phyloP scores from a whole-genome alignment of 2,113 vertebrate genomes.

The Phalacrocorax carbo region DNA sequence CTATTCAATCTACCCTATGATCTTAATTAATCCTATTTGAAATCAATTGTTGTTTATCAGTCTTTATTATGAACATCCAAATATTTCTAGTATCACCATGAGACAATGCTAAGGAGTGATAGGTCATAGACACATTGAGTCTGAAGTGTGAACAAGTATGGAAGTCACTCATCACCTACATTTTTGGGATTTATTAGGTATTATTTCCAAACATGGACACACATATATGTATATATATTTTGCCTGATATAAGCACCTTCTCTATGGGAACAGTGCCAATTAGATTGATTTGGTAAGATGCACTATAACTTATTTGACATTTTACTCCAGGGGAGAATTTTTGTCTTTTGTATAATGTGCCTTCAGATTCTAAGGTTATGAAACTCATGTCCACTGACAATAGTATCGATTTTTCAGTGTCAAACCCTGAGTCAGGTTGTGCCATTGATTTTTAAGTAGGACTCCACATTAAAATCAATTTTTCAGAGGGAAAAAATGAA shows the following conservation, averaged over 20 bases:
- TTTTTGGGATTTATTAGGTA: not conserved
- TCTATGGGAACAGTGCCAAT: not conserved
- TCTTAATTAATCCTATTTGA: not conserved
- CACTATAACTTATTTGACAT: not conserved
- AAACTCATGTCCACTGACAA: not conserved
- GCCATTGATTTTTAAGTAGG: conserved; percentile 53
- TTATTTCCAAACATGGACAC: not conserved
- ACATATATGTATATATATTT: not conserved
- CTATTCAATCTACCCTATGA: not conserved
- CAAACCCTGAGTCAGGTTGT: not conserved
- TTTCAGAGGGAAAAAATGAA: conserved; percentile 3
- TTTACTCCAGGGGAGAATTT: conserved; percentile 1
- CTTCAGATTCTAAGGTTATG: not conserved
- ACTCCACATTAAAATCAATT: conserved; percentile 32
- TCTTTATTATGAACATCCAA: not conserved
- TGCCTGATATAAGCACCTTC: not conserved
- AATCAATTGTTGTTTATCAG: not conserved
- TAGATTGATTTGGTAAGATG: conserved; percentile 4
- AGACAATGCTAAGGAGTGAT: not conserved
- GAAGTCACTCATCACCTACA: not conserved
- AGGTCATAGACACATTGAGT: not conserved
- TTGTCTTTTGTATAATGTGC: not conserved
- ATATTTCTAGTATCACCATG: not conserved
- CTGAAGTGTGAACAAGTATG: not conserved
- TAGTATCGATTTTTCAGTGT: conserved; percentile 19